These are phyloP conservation scores for Caenorhabditis afra DNA, from an alignment of 2,888 invertebrate species.

Conservation along the genomic window DNA sequence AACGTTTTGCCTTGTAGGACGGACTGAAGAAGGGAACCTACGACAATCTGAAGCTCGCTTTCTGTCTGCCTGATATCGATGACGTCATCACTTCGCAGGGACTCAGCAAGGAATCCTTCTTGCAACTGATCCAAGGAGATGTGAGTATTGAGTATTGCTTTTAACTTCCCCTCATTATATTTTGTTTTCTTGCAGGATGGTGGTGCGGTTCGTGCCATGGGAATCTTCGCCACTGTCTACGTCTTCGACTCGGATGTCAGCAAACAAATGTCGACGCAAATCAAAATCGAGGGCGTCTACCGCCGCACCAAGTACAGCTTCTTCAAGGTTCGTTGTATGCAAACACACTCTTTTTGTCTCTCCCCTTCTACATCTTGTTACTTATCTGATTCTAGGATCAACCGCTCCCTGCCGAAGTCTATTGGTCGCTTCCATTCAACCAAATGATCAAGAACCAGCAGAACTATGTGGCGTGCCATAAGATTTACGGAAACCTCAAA, in stretches of 20 bases:
- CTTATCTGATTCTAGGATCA: slow-evolving; percentile 67
- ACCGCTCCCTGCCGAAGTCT: slow-evolving; percentile 79
- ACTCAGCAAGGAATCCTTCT: slow-evolving; percentile 76
- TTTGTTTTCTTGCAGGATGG: slow-evolving; percentile 61
- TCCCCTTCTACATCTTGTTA: not conserved
- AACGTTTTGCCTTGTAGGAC: slow-evolving; percentile 52
- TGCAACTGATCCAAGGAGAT: slow-evolving; percentile 75
- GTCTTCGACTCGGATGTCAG: slow-evolving; percentile 78
- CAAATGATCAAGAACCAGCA: slow-evolving; percentile 77
- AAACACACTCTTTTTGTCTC: no score
- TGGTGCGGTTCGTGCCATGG: slow-evolving; percentile 73
- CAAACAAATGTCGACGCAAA: slow-evolving; percentile 77
- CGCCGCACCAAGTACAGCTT: slow-evolving; percentile 74
- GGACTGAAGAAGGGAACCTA: slow-evolving; percentile 76
- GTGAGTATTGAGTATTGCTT: no score
- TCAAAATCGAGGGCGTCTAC: slow-evolving; percentile 76
- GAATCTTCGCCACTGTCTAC: slow-evolving; percentile 79
- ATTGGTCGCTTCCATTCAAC: slow-evolving; percentile 79
- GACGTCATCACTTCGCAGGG: slow-evolving; percentile 78
- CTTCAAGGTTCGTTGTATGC: slow-evolving; percentile 59
- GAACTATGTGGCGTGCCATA: slow-evolving; percentile 78
- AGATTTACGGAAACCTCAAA: slow-evolving; percentile 79
- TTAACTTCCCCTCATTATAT: no score
- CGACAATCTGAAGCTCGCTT: slow-evolving; percentile 77
- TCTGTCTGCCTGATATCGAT: slow-evolving; percentile 78